Conservation (phyloP, 2,888 invertebrate species). For the Ophion costatus region DNA sequence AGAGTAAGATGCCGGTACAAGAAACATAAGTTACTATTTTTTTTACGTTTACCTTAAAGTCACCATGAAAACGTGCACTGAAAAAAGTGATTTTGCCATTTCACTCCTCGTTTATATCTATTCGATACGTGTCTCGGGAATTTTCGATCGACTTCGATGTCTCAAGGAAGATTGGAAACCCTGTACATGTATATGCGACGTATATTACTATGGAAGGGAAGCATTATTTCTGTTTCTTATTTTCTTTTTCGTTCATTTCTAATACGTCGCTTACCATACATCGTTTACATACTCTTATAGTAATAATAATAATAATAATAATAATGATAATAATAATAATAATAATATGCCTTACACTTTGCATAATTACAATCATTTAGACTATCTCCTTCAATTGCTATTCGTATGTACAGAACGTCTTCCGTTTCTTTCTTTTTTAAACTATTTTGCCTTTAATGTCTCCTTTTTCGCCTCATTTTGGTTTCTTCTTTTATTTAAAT, state of each 20-base stretch:
- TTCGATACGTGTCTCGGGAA: too few relatives aligned
- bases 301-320: slow-evolving; percentile 67
- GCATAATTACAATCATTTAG: slow-evolving; percentile 67
- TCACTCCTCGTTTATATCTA: too few relatives aligned
- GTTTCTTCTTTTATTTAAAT: slow-evolving; percentile 9
- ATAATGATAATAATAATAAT: neutral
- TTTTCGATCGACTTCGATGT: too few relatives aligned
- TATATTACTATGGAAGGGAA: slow-evolving; percentile 64
- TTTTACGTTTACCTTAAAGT: too few relatives aligned
- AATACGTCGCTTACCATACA: slow-evolving; percentile 69
- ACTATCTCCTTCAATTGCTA: slow-evolving; percentile 64
- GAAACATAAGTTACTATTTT: too few relatives aligned
- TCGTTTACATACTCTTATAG: slow-evolving; percentile 68
- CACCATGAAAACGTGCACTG: too few relatives aligned
- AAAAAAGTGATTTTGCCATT: too few relatives aligned
- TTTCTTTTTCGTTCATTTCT: slow-evolving; percentile 58
- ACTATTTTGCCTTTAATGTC: neutral
- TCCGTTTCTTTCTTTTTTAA: slow-evolving; percentile 19
- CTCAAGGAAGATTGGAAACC: too few relatives aligned
- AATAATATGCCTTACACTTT: slow-evolving; percentile 67
- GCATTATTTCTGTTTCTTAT: slow-evolving; percentile 60
- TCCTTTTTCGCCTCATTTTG: neutral
- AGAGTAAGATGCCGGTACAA: too few relatives aligned
- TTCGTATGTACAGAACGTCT: slow-evolving; percentile 65
- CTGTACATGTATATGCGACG: slow-evolving; percentile 52